Conservation (phyloP, 1,140 invertebrate genomes). For the Reticulitermes speratus region DNA sequence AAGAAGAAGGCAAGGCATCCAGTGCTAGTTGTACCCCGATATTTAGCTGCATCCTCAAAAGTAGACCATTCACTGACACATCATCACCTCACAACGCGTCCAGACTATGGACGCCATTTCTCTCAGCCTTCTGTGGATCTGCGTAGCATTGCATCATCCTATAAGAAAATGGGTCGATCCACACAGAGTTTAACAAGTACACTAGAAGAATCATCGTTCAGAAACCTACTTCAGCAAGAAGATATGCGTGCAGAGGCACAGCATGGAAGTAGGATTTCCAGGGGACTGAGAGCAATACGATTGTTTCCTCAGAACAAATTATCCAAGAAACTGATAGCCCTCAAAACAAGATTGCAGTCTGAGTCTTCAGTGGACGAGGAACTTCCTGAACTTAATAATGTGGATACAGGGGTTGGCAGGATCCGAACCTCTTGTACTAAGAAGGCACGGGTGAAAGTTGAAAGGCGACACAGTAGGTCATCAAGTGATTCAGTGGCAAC, state of each 20-base stretch:
- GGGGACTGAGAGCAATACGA: constrained; percentile 48
- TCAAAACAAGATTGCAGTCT: constrained; percentile 46
- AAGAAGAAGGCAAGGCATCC: background rate
- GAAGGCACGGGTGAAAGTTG: constrained; percentile 16
- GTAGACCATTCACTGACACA: constrained; percentile 11
- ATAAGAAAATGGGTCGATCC: constrained; percentile 28
- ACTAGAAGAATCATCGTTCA: constrained; percentile 46
- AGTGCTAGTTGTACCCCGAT: constrained; percentile 13
- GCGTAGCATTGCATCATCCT: background rate
- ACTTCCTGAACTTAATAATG: constrained; percentile 36
- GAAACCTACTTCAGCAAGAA: constrained; percentile 54
- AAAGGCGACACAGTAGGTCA: constrained; percentile 18
- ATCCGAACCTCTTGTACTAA: background rate
- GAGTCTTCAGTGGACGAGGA: constrained; percentile 47
- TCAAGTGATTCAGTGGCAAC: constrained; percentile 29
- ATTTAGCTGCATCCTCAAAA: constrained; percentile 8
- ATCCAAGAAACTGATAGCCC: constrained; percentile 46
- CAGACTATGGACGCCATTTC: background rate
- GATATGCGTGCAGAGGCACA: constrained; percentile 53
- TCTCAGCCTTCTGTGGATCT: constrained; percentile 12
- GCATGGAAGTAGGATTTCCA: constrained; percentile 49
- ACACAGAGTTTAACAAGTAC: constrained; percentile 28
- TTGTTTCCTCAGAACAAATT: constrained; percentile 53
- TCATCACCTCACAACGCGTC: background rate
- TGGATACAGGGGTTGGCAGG: background rate